Evolutionary conservation across 2,113 vertebrate species (phyloP).

Genomic region (Cichladusa arquata): DNA sequence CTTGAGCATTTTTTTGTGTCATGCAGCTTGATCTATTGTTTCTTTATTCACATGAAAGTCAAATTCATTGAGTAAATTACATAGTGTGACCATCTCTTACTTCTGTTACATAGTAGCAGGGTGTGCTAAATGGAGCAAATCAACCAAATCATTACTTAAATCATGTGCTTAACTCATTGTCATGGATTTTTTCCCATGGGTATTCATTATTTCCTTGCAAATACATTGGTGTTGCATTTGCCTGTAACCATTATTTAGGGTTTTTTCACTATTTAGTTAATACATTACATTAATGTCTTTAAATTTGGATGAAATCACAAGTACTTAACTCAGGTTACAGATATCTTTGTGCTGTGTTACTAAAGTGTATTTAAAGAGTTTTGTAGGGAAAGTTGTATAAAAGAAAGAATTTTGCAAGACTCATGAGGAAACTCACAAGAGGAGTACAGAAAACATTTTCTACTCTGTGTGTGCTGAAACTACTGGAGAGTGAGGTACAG

Average conservation of each 20-base stretch:
- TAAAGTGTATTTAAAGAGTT: not conserved
- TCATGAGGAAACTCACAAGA: not conserved
- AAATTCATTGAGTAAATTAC: not conserved
- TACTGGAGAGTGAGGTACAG: not conserved
- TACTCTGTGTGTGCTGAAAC: not conserved
- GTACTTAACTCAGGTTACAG: not conserved
- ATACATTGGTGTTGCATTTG: not conserved
- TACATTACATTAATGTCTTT: not conserved
- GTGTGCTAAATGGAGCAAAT: constrained; percentile 34
- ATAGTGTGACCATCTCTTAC: not conserved
- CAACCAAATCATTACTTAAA: constrained; percentile 12
- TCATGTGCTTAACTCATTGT: not conserved
- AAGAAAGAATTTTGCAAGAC: not conserved
- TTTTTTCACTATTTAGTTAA: not conserved
- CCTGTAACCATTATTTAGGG: not conserved
- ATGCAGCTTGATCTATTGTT: not conserved
- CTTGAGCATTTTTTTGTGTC: not conserved
- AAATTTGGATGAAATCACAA: not conserved
- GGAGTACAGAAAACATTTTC: not conserved
- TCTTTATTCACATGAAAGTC: not conserved
- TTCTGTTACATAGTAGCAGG: not conserved
- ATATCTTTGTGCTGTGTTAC: not conserved
- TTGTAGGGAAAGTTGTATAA: not conserved
- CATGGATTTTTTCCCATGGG: not conserved
- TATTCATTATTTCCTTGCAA: not conserved